phyloP scores from a whole-genome alignment of 2,888 invertebrate species.

The Mesopsocus fuscifrons region DNA sequence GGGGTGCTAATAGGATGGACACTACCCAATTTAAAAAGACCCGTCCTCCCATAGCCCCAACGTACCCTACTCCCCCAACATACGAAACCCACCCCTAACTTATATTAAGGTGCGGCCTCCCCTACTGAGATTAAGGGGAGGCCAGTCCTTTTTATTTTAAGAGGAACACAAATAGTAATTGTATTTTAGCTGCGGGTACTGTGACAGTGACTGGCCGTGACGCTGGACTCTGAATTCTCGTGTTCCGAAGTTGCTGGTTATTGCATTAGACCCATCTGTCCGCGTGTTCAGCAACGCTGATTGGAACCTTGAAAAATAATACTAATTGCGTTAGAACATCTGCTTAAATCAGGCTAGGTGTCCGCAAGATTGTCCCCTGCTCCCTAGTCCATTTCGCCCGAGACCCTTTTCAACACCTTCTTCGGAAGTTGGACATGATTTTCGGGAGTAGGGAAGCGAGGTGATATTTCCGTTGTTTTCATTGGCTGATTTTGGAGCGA shows the following conservation, averaged over 20 bases:
- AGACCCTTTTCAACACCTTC: no score
- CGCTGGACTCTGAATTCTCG: not conserved
- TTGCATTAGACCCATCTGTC: not conserved
- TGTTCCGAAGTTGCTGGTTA: not conserved
- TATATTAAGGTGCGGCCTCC: not conserved
- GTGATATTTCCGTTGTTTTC: no score
- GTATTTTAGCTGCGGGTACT: not conserved
- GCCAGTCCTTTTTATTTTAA: not conserved
- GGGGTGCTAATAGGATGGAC: constrained; percentile 1
- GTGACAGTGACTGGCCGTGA: not conserved
- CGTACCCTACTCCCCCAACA: not conserved
- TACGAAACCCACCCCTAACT: not conserved
- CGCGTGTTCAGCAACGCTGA: not conserved
- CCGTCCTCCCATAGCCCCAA: not conserved
- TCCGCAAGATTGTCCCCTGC: no score
- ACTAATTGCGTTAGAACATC: not conserved
- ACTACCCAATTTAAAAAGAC: no score
- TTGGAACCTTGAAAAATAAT: not conserved
- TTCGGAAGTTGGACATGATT: no score
- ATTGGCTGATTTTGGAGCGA: no score
- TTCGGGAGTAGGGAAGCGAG: no score
- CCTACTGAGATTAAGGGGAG: not conserved
- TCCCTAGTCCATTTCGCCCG: no score
- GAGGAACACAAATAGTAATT: not conserved
- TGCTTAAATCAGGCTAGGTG: not conserved